Conservation (phyloP, 2,888 invertebrate species). For the Xestobium rufovillosum region DNA sequence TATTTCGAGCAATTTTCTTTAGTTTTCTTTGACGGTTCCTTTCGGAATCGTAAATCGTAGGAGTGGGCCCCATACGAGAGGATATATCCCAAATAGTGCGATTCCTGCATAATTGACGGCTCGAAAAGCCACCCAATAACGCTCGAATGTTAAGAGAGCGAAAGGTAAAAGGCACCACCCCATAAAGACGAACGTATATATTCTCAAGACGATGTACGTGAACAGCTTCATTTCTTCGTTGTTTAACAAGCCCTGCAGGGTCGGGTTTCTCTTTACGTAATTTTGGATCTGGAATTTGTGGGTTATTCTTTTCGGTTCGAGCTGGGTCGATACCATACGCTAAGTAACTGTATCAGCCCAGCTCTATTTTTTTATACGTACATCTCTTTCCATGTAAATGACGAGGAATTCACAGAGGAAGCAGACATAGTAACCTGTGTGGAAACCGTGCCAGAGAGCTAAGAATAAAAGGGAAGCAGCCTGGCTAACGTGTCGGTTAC, state of each 20-base stretch:
- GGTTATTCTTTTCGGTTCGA: no score
- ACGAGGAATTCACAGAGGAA: conserved; percentile 89
- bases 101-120: conserved; percentile 65
- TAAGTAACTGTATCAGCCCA: no score
- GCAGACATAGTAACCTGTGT: conserved; percentile 88
- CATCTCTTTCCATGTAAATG: conserved; percentile 78
- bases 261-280: conserved; percentile 48
- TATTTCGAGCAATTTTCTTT: no score
- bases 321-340: no score
- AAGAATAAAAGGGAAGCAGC: conserved; percentile 74
- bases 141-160: conserved; percentile 58
- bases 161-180: conserved; percentile 77
- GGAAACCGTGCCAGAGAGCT: conserved; percentile 94
- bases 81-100: conserved; percentile 59
- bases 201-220: conserved; percentile 54
- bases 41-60: no score
- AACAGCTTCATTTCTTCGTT: conserved; percentile 41
- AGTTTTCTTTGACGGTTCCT: no score
- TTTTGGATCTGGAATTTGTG: conserved; percentile 51
- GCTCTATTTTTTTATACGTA: no score
- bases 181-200: conserved; percentile 74
- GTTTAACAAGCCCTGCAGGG: conserved; percentile 45
- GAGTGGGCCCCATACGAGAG: conserved; percentile 49
- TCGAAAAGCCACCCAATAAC: conserved; percentile 58
- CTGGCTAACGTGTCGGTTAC: conserved; percentile 75